Evolutionary conservation across 92 coral and sea anemone species (phyloP).

Genomic region (Hydrozoanthus gracilis): DNA sequence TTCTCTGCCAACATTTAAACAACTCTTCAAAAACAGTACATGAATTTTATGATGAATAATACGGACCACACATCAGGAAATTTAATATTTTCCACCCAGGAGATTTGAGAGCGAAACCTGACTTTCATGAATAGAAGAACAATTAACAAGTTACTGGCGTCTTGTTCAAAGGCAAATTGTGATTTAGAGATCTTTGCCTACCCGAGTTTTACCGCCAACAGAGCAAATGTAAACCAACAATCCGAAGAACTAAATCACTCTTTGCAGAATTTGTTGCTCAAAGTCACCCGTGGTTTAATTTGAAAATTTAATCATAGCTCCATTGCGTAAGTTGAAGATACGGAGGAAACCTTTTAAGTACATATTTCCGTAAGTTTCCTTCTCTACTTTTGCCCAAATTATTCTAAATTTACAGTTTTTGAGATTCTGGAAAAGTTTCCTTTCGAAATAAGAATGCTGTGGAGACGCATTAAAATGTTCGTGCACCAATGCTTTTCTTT

Average conservation of each 20-base stretch:
- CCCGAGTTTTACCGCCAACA: constrained; percentile 39
- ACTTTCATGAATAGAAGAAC: constrained; percentile 49
- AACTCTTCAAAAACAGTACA: not conserved
- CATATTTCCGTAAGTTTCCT: not conserved
- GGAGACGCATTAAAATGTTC: not conserved
- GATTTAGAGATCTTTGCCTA: constrained; percentile 15
- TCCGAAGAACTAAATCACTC: constrained; percentile 8
- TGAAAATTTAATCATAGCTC: not conserved
- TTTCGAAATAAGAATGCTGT: constrained; percentile 16
- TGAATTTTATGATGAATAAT: constrained; percentile 17
- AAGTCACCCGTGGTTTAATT: constrained; percentile 8
- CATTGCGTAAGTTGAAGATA: not conserved
- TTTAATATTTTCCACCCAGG: constrained; percentile 48
- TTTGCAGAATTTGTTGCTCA: constrained; percentile 10
- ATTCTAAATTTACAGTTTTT: constrained; percentile 1
- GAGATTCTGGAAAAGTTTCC: not conserved
- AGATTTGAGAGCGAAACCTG: constrained; percentile 48
- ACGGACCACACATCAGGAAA: constrained; percentile 44
- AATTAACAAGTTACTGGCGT: constrained; percentile 41
- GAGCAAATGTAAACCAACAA: constrained; percentile 23
- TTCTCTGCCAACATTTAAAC: constrained; percentile 17
- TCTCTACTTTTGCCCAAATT: not conserved
- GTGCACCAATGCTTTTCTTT: not conserved
- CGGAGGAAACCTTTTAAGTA: not conserved
- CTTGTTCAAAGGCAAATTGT: constrained; percentile 42